A percentile compares a stretch with the other conserved stretches of the same genome.
Conservation (phyloP, 2,888 invertebrate genomes). For the Pammene fasciana region DNA sequence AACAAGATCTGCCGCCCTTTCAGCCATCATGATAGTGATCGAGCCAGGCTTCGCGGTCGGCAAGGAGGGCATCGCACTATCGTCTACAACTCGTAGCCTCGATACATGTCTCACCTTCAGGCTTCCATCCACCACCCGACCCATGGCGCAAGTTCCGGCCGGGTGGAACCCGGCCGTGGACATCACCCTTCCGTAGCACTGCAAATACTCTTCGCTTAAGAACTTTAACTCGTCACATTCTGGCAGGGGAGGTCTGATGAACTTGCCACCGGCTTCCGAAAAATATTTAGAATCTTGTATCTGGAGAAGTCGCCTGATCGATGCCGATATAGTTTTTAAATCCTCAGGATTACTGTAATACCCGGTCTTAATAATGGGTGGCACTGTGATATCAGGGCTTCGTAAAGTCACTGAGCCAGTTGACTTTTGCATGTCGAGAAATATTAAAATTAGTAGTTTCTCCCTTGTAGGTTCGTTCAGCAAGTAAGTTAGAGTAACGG, state of each 20-base stretch:
- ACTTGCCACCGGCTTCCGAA: conserved; percentile 1
- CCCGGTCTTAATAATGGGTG: conserved; percentile 33
- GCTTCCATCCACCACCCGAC: conserved; percentile 39
- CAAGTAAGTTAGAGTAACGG: not conserved
- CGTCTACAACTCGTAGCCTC: conserved; percentile 45
- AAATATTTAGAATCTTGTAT: conserved; percentile 22
- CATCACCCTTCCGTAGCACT: conserved; percentile 77
- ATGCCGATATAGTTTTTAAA: conserved; percentile 16
- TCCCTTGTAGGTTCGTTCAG: conserved; percentile 12
- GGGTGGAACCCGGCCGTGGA: conserved; percentile 82
- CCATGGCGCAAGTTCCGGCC: conserved; percentile 50
- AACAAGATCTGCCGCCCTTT: conserved; percentile 45
- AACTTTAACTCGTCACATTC: conserved; percentile 68
- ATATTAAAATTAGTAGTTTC: conserved; percentile 13
- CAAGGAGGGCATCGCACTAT: conserved; percentile 42
- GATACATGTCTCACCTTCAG: conserved; percentile 41
- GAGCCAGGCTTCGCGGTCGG: conserved; percentile 44
- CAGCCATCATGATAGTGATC: conserved; percentile 45
- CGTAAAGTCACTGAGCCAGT: conserved; percentile 31
- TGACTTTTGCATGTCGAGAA: conserved; percentile 24
- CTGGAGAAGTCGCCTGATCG: not conserved
- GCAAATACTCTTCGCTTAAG: conserved; percentile 80
- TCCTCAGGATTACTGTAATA: conserved; percentile 33
- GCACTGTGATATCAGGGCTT: conserved; percentile 23
- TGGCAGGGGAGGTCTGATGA: conserved; percentile 53